A percentile compares a stretch with the other conserved stretches of the same genome.
These are phyloP conservation scores for Daboia siamensis DNA, from an alignment of 2,113 vertebrate species.

Conservation along the genomic window DNA sequence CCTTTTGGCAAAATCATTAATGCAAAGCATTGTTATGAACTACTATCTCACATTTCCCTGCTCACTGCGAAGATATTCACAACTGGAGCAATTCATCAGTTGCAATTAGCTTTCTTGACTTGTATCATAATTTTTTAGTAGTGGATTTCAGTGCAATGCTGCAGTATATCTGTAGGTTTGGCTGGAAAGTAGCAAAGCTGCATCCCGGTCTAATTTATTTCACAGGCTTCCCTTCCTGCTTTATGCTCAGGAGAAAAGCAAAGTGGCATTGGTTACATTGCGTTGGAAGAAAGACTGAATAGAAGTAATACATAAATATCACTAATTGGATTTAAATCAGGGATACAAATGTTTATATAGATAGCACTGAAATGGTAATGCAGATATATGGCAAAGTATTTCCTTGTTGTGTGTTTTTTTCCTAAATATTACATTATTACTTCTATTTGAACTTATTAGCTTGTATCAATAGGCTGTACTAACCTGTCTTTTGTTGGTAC, in stretches of 20 bases:
- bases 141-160: background rate
- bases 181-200: background rate
- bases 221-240: background rate
- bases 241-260: background rate
- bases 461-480: background rate
- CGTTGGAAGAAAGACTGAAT: background rate
- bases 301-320: background rate
- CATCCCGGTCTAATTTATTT: background rate
- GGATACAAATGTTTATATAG: background rate
- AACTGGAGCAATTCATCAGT: background rate
- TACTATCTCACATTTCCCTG: background rate
- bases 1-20: background rate
- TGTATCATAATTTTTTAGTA: background rate
- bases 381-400: background rate
- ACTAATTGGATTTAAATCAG: background rate
- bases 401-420: background rate
- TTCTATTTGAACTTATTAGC: background rate
- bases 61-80: background rate
- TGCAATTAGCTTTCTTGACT: background rate
- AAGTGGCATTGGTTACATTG: background rate
- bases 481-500: rapidly evolving
- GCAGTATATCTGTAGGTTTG: background rate
- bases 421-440: rapidly evolving
- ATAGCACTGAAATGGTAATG: background rate
- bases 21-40: background rate